These are phyloP conservation scores for Teleopsis dalmanni DNA, from an alignment of 1,140 invertebrate genomes.

Conservation along the genomic window DNA sequence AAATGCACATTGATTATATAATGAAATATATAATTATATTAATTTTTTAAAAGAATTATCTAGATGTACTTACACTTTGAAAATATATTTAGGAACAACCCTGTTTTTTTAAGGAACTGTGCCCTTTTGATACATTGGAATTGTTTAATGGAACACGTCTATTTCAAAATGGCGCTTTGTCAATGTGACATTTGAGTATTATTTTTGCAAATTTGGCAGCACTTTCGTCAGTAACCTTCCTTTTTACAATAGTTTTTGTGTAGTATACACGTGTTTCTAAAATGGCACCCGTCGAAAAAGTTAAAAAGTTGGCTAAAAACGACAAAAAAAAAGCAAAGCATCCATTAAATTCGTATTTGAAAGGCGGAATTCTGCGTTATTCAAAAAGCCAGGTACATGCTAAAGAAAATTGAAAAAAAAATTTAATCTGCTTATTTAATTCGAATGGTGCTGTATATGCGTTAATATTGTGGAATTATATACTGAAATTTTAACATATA, in stretches of 20 bases:
- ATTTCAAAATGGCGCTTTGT: too few relatives aligned
- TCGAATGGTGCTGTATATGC: too few relatives aligned
- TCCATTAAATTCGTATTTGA: conserved; percentile 37
- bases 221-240: conserved; percentile 36
- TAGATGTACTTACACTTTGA: too few relatives aligned
- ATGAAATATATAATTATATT: too few relatives aligned
- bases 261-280: conserved; percentile 44
- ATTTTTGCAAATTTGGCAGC: conserved; percentile 9
- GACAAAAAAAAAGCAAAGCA: conserved; percentile 41
- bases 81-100: too few relatives aligned
- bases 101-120: too few relatives aligned
- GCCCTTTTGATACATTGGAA: too few relatives aligned
- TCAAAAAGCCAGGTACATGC: conserved; percentile 42
- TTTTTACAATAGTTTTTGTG: conserved; percentile 43
- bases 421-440: not conserved
- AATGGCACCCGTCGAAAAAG: conserved; percentile 44
- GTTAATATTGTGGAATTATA: too few relatives aligned
- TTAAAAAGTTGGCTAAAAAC: conserved; percentile 39
- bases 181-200: conserved; percentile 1
- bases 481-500: too few relatives aligned
- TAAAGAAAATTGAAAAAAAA: conserved; percentile 8
- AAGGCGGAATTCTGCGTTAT: conserved; percentile 40
- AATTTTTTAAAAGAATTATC: too few relatives aligned
- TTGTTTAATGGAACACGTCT: too few relatives aligned
- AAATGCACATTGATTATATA: too few relatives aligned